Evolutionary conservation across 2,888 invertebrate species (phyloP).

Genomic region (Xanthorhoe designata): DNA sequence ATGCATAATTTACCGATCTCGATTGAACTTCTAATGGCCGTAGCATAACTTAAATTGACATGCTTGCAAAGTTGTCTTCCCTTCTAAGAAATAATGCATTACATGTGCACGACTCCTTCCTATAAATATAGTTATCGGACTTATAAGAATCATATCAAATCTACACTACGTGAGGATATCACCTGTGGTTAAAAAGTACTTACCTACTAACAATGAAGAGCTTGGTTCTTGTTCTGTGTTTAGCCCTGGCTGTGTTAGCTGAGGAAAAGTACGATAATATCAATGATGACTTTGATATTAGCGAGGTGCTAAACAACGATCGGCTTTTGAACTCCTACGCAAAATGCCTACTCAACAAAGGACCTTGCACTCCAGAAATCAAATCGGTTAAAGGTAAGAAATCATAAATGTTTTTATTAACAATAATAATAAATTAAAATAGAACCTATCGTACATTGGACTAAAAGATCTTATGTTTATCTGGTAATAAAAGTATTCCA

Average conservation of each 20-base stretch:
- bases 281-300: conserved; percentile 88
- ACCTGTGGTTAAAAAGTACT: conserved; percentile 25
- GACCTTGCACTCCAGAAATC: conserved; percentile 89
- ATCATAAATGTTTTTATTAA: conserved; percentile 2
- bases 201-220: conserved; percentile 58
- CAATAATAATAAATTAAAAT: too few relatives aligned
- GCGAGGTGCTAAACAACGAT: conserved; percentile 88
- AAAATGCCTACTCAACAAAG: conserved; percentile 88
- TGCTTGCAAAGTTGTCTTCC: conserved; percentile 48
- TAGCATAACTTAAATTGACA: conserved; percentile 50
- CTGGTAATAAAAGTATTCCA: not conserved
- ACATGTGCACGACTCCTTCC: conserved; percentile 37
- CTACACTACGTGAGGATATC: conserved; percentile 30
- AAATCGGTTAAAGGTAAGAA: conserved; percentile 88
- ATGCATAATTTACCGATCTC: conserved; percentile 46
- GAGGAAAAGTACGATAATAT: conserved; percentile 85
- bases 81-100: conserved; percentile 46
- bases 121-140: conserved; percentile 55
- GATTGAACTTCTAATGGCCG: conserved; percentile 45
- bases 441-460: not conserved
- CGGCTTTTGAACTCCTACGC: conserved; percentile 88
- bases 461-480: not conserved
- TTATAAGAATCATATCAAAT: conserved; percentile 43
- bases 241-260: conserved; percentile 58
- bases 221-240: conserved; percentile 54